Evolutionary conservation across 1,140 invertebrate species (phyloP).

Genomic region (Drosophila hydei): DNA sequence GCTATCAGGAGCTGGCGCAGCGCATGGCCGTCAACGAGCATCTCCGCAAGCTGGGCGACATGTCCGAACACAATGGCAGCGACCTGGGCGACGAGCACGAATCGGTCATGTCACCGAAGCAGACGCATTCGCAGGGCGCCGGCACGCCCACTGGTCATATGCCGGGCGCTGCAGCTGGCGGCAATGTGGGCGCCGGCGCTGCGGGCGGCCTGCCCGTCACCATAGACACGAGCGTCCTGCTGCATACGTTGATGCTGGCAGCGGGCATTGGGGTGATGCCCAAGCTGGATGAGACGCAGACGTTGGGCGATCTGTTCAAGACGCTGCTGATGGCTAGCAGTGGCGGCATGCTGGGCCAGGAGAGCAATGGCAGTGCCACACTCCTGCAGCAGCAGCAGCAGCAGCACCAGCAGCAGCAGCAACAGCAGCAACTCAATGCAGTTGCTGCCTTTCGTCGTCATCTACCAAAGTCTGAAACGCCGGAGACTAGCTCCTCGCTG

Average conservation of each 20-base stretch:
- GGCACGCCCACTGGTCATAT: conserved; percentile 52
- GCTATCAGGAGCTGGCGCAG: conserved; percentile 47
- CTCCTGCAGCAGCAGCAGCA: conserved; percentile 58
- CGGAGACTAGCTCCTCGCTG: conserved; percentile 77
- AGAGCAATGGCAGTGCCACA: conserved; percentile 57
- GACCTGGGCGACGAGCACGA: conserved; percentile 67
- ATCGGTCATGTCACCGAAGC: conserved; percentile 53
- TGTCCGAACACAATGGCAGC: conserved; percentile 73
- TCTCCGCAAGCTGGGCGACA: conserved; percentile 53
- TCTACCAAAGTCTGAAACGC: conserved; percentile 82
- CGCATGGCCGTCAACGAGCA: conserved; percentile 44
- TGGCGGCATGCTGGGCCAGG: conserved; percentile 47
- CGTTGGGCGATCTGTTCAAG: conserved; percentile 87
- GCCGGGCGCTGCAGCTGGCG: conserved; percentile 9
- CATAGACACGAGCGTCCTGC: conserved; percentile 83
- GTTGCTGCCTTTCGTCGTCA: conserved; percentile 68
- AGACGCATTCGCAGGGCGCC: conserved; percentile 21
- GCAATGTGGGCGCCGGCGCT: not conserved
- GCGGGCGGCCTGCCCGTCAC: conserved; percentile 30
- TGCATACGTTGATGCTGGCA: conserved; percentile 76
- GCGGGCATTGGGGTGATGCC: conserved; percentile 56
- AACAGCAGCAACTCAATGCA: conserved; percentile 52
- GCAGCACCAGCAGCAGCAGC: conserved; percentile 66
- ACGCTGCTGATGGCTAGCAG: conserved; percentile 84
- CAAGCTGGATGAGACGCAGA: conserved; percentile 72